Base-by-base conservation (phyloP, 2,113 vertebrate species). In the Psophia crepitans region DNA sequence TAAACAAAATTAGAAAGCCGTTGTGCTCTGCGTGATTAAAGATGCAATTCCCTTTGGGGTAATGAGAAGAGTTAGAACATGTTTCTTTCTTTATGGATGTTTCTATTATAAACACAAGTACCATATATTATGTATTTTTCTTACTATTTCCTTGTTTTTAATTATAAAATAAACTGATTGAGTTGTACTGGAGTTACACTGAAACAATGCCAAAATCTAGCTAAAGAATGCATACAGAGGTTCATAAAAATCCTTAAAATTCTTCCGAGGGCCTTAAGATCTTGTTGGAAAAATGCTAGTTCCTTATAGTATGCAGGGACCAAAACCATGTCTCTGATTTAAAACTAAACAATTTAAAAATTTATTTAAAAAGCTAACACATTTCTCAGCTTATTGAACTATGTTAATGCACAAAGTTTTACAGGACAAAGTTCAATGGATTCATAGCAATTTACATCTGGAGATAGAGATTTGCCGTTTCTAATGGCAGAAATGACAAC, bases 1-100 rank as follows among this genome's bases (percentile, higher is more conserved):
- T 98, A 99, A 99, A 98, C 98, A 99, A 98, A 98, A 98, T 98
- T 98, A 98, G 98, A 98, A 98, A 97, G 96, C 97, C 90, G 93
- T 98, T 98, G 97, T 97, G 96, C 97, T 98, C 98, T 98, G 92
- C 98, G 97, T 98, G 98, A 98, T 98, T 98, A 98, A 98, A 98
- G 98, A 98, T 98, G 98, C 97, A 98, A 96, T 98, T 98, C 98
- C 97, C 97, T 95, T 98, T 96, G 94, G 98, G 94, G 95, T 98
- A 98, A 98, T 98, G 98, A 98, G 97, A 98, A 98, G 97, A 98
- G 95, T 98, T 98, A 98, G 97, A 98, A 97, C 97, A 96, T 97
- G 94, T 97, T 98, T 98, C 97, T 98, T 98, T 97, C 97, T 98
- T 98, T 98, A 98, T 98, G 94, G 97, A 97, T 98, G 97, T 98